Percentiles rank a stretch among this genome's conserved stretches.
Conservation (phyloP, 2,888 invertebrate species). For the Chironomus riparius region DNA sequence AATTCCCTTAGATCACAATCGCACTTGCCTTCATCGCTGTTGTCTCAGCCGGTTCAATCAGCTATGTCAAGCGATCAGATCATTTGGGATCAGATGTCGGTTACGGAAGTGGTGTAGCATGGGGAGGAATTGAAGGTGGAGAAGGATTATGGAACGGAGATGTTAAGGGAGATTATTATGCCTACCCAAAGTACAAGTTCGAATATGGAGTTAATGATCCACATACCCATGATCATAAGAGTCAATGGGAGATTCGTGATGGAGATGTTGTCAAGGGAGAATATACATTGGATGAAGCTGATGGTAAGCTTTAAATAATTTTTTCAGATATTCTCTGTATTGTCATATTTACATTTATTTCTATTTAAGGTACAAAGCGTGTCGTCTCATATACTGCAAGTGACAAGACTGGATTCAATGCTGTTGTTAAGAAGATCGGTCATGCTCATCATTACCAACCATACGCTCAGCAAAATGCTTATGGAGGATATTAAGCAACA, state of each 20-base stretch:
- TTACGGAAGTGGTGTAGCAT: neutral
- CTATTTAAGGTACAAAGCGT: conserved; percentile 45
- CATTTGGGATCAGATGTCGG: neutral
- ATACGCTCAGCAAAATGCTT: conserved; percentile 33
- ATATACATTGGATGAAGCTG: conserved; percentile 42
- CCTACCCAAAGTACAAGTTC: conserved; percentile 43
- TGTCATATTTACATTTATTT: no score
- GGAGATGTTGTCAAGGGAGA: conserved; percentile 45
- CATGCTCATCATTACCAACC: neutral
- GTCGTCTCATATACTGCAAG: conserved; percentile 45
- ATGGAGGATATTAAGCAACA: neutral
- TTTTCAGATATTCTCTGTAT: no score
- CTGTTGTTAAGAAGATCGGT: conserved; percentile 44
- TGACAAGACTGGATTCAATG: conserved; percentile 45
- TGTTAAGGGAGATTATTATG: conserved; percentile 29
- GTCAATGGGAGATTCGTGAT: conserved; percentile 45
- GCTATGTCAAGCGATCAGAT: conserved; percentile 14
- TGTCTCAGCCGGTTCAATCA: neutral
- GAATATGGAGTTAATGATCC: conserved; percentile 45
- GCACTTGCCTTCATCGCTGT: neutral
- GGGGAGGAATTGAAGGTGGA: neutral
- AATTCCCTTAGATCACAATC: neutral
- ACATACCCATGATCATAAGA: conserved; percentile 34
- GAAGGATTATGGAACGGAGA: conserved; percentile 39
- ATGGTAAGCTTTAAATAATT: conserved; percentile 35